Evolutionary conservation across 2,797 vertebrate species (phyloP).

Genomic region (Macropodus opercularis): DNA sequence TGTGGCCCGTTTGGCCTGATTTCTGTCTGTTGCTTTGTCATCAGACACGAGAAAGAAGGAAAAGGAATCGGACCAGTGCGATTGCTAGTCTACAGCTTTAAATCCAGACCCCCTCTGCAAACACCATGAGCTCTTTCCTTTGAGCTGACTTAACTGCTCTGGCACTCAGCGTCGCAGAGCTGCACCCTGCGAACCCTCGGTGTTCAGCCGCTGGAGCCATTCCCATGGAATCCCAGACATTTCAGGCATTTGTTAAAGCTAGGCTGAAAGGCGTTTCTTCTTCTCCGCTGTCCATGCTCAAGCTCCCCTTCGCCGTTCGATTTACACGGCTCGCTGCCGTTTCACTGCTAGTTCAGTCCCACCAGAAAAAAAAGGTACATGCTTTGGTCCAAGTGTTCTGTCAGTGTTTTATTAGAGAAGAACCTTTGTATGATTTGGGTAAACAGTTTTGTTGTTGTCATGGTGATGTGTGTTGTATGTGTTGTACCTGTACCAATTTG

Average conservation of each 20-base stretch:
- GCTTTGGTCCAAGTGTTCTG: conserved; percentile 18
- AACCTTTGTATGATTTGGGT: neutral
- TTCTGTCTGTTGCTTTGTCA: conserved; percentile 10
- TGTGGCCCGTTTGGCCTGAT: neutral
- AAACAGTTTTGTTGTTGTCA: conserved; percentile 3
- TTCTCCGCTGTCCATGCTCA: conserved; percentile 45
- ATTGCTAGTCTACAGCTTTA: conserved; percentile 39
- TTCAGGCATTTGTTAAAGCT: conserved; percentile 77
- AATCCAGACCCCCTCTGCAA: conserved; percentile 24
- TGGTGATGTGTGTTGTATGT: no score
- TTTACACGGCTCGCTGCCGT: conserved; percentile 46
- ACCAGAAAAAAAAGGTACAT: neutral
- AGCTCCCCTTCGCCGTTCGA: conserved; percentile 31
- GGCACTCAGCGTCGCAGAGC: conserved; percentile 68
- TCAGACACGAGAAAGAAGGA: neutral
- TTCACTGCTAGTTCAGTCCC: conserved; percentile 35
- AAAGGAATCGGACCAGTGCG: neutral
- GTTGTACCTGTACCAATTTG: neutral
- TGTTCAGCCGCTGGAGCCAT: conserved; percentile 71
- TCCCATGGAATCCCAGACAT: conserved; percentile 83
- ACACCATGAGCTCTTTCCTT: conserved; percentile 49
- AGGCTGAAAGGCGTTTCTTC: conserved; percentile 73
- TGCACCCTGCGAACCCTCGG: conserved; percentile 73
- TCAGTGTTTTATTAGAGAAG: neutral
- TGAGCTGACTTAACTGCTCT: conserved; percentile 74